Evolutionary conservation across 2,113 vertebrate species (phyloP).

Genomic region (Isurus oxyrinchus): DNA sequence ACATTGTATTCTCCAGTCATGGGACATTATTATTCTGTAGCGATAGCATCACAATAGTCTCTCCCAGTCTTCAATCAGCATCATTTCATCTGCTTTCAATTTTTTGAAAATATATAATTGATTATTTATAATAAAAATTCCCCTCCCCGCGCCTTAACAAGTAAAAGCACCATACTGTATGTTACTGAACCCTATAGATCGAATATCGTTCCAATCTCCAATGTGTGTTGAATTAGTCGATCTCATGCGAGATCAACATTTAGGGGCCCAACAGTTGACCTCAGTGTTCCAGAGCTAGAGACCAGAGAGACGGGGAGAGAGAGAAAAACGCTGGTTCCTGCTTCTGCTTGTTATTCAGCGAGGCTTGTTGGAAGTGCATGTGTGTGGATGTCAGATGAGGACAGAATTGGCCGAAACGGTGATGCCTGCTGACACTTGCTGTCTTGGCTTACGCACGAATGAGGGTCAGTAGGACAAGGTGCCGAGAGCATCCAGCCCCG

Average conservation of each 20-base stretch:
- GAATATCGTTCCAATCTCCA: neutral
- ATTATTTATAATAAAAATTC: neutral
- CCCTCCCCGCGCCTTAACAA: neutral
- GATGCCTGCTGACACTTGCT: neutral
- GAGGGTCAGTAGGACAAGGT: neutral
- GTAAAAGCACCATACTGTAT: neutral
- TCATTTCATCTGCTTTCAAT: neutral
- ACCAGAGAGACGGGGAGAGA: neutral
- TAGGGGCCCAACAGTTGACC: neutral
- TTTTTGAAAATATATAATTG: neutral
- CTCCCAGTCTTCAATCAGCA: neutral
- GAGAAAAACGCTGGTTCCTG: neutral
- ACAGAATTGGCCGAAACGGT: neutral
- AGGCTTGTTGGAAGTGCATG: neutral
- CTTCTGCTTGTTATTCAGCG: neutral
- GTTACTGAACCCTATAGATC: neutral
- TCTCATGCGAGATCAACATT: neutral
- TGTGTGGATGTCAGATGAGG: neutral
- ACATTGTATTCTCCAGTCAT: neutral
- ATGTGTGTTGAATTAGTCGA: neutral
- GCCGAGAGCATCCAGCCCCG: neutral
- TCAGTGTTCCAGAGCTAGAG: neutral
- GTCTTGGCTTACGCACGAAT: neutral
- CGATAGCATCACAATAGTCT: neutral
- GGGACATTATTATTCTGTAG: neutral